Conservation (phyloP, 2,113 vertebrate genomes). For the Physeter macrocephalus region DNA sequence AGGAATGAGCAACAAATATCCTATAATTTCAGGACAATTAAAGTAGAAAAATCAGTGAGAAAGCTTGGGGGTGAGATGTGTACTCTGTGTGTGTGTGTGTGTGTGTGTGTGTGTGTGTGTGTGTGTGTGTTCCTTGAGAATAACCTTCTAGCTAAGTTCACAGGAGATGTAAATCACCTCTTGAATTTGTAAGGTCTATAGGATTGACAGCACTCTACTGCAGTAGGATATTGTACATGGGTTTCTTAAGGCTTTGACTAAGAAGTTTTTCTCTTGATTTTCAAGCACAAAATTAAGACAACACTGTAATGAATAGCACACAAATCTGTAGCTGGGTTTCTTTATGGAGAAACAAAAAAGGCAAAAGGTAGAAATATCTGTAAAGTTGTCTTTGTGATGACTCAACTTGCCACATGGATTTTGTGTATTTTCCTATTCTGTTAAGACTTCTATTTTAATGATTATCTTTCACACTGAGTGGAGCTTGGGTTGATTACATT, state of each 20-base stretch:
- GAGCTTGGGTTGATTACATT: not conserved
- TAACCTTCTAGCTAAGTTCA: slow-evolving; percentile 1
- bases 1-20: not conserved
- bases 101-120: not conserved
- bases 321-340: not conserved
- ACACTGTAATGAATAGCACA: not conserved
- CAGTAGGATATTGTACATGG: not conserved
- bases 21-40: not conserved
- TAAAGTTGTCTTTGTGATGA: slow-evolving; percentile 1
- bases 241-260: slow-evolving; percentile 28
- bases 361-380: not conserved
- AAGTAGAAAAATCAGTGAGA: slow-evolving; percentile 4
- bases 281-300: slow-evolving; percentile 39
- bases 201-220: not conserved
- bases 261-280: slow-evolving; percentile 49
- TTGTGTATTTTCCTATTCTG: not conserved
- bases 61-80: not conserved
- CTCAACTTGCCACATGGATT: not conserved
- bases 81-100: not conserved
- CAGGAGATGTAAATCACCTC: not conserved
- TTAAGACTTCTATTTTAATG: not conserved
- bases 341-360: slow-evolving; percentile 36
- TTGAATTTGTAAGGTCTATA: slow-evolving; percentile 30
- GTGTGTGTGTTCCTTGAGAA: slow-evolving; percentile 18
- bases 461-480: not conserved